Evolutionary conservation across 2,113 vertebrate species (phyloP).

Genomic region (Saccopteryx bilineata): DNA sequence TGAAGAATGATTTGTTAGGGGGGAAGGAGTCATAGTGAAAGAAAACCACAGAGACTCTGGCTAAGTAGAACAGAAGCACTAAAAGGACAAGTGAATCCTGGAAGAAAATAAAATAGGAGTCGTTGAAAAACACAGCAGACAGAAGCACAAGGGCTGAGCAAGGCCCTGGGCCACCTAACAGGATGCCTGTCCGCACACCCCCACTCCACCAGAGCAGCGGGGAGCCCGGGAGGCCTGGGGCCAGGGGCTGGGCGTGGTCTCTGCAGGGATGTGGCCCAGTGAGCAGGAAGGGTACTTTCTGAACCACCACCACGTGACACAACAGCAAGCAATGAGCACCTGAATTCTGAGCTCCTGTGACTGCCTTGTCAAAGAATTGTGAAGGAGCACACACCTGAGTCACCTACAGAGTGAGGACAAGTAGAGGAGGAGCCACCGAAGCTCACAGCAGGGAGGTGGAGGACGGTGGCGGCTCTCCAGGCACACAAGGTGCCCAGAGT

Average conservation of each 20-base stretch:
- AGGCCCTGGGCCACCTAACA: neutral
- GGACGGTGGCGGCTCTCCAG: neutral
- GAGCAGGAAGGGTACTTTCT: neutral
- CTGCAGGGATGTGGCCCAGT: neutral
- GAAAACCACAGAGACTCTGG: neutral
- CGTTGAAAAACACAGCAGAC: neutral
- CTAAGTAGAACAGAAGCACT: neutral
- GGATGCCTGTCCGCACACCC: neutral
- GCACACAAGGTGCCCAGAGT: neutral
- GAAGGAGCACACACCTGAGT: neutral
- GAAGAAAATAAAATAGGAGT: neutral
- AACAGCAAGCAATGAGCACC: neutral
- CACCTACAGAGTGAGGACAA: neutral
- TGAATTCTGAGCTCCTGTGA: neutral
- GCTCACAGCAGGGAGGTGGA: neutral
- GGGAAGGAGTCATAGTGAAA: neutral
- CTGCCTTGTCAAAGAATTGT: neutral
- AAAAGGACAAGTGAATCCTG: neutral
- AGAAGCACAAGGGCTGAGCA: neutral
- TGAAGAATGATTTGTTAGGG: neutral
- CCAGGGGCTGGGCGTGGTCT: neutral
- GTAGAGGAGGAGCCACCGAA: neutral
- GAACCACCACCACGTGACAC: neutral
- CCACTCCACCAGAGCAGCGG: accelerated
- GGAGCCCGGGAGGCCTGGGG: neutral